These are phyloP conservation scores for Diplodus sargus DNA, from an alignment of 2,797 vertebrate genomes.

Conservation along the genomic window DNA sequence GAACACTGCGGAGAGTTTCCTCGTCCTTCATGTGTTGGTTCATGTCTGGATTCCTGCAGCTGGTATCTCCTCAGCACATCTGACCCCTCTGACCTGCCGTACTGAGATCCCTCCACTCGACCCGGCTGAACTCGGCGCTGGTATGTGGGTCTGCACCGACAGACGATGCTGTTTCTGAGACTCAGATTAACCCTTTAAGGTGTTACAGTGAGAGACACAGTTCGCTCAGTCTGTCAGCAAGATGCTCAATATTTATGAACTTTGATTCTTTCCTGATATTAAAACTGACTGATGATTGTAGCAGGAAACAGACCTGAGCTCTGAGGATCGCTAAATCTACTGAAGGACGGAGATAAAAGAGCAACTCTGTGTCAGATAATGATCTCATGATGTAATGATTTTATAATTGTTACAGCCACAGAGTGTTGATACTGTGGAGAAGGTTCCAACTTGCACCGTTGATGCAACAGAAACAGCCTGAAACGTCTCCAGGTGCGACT, in stretches of 20 bases:
- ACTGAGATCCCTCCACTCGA: background rate
- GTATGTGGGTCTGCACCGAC: conserved; percentile 13
- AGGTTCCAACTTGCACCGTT: too few species aligned
- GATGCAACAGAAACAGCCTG: too few species aligned
- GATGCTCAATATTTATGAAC: too few species aligned
- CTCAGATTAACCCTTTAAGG: conserved; percentile 1
- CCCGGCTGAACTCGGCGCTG: conserved; percentile 6
- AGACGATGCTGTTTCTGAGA: background rate
- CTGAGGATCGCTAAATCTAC: too few species aligned
- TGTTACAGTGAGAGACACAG: too few species aligned
- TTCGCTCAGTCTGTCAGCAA: too few species aligned
- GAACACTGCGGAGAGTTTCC: background rate
- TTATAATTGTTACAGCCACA: background rate
- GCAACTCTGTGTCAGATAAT: background rate
- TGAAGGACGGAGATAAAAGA: too few species aligned
- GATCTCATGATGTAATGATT: background rate
- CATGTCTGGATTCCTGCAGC: conserved; percentile 12
- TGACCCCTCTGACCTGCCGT: conserved; percentile 21
- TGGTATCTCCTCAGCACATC: conserved; percentile 16
- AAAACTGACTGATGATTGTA: too few species aligned
- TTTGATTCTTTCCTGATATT: too few species aligned
- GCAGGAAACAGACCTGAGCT: too few species aligned
- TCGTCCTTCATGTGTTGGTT: background rate
- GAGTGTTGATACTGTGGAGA: too few species aligned
- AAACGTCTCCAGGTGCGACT: too few species aligned